These are phyloP conservation scores for Synodontis membranacea DNA, from an alignment of 2,113 vertebrate species.

Conservation along the genomic window DNA sequence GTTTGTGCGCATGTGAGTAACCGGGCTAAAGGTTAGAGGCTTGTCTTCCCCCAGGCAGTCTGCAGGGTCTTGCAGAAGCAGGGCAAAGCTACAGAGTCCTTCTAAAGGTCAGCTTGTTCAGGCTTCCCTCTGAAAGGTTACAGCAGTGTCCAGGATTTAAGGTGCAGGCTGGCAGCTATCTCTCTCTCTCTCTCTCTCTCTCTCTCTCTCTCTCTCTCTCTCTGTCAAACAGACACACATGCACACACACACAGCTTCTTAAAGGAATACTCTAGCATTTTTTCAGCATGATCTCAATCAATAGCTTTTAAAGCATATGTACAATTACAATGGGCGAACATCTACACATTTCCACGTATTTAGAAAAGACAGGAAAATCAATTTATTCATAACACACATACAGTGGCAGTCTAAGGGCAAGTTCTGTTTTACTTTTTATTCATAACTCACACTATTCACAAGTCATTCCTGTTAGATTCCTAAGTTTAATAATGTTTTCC, in stretches of 20 bases:
- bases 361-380: not conserved
- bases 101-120: slow-evolving; percentile 49
- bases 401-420: not conserved
- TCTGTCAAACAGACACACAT: not conserved
- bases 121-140: slow-evolving; percentile 48
- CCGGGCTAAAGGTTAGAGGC: slow-evolving; percentile 49
- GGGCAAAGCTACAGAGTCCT: slow-evolving; percentile 36
- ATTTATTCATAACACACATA: not conserved
- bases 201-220: not conserved
- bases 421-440: not conserved
- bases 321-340: not conserved
- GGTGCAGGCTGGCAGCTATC: slow-evolving; percentile 4
- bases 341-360: not conserved
- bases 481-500: not conserved
- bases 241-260: not conserved
- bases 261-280: not conserved
- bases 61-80: slow-evolving; percentile 20
- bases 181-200: not conserved
- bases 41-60: slow-evolving; percentile 46
- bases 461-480: not conserved
- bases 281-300: not conserved
- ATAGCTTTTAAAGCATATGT: not conserved
- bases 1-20: not conserved
- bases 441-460: not conserved
- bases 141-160: slow-evolving; percentile 10